Evolutionary conservation across 2,888 invertebrate genomes (phyloP).

Genomic region (Metopia argyrocephala): DNA sequence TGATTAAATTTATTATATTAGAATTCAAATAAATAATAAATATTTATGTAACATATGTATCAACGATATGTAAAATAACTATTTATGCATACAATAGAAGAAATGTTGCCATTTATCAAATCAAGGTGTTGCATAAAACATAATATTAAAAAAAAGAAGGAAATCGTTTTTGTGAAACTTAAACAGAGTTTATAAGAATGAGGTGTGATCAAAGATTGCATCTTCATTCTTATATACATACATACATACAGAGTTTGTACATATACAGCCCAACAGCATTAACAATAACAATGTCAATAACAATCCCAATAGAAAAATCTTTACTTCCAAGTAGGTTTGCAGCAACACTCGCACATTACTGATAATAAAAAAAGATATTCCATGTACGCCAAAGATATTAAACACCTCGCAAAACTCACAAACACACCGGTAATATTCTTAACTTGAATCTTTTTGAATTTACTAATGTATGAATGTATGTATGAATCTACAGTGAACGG

Average conservation of each 20-base stretch:
- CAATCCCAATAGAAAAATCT: neutral
- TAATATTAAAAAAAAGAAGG: no score
- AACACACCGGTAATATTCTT: no score
- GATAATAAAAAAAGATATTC: neutral
- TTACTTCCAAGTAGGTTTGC: no score
- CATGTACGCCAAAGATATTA: no score
- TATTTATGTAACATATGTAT: constrained; percentile 53
- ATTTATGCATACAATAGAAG: constrained; percentile 47
- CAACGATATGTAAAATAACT: constrained; percentile 13
- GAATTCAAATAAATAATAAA: no score
- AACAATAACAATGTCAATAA: constrained; percentile 29
- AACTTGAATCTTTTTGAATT: no score
- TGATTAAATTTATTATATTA: no score
- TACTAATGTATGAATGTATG: no score
- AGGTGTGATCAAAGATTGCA: constrained; percentile 60
- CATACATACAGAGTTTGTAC: no score
- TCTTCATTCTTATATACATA: constrained; percentile 46
- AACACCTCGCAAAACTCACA: no score
- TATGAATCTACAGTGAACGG: no score
- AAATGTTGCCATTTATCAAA: constrained; percentile 38
- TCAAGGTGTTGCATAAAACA: no score
- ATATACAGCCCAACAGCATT: constrained; percentile 33
- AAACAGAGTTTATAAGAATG: constrained; percentile 55
- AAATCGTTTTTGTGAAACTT: neutral
- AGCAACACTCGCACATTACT: constrained; percentile 26